Evolutionary conservation across 2,888 invertebrate genomes (phyloP), one percentile per base, ranked within the genome.

Genomic region (Hedychridium roseum): DNA sequence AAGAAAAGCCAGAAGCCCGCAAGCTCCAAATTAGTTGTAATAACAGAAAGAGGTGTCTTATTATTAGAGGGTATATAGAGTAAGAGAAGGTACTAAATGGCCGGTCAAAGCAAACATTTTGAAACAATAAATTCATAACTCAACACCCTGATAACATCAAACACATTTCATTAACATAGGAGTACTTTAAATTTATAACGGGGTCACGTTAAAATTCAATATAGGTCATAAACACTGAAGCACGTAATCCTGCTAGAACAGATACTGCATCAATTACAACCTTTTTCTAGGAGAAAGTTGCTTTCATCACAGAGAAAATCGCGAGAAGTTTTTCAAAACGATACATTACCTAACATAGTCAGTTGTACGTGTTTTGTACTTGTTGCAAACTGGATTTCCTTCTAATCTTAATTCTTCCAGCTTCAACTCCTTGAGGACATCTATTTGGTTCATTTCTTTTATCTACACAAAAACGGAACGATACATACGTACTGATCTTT

Each of bases 361-460:
- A 47, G 85, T 84, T 74, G 89, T 86, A 32, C 69, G 68, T 68
- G 90, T 88, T 76, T 85, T 86, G 81, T 87, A 92, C 80, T 87
- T 89, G 73, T 87, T 86, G 80, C 90, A 88, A 43, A 94, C 73
- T 0, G 91, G 91, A 80, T 94, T 94, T 63, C 90, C 91, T 75
- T 88, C 86, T 59, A 96, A 80, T 41, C 86, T 85, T 42, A 96
- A 77, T 74, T 94, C 93, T 9, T 88, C 82, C 27, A 96, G 80
- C 1, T 86, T 86, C 41, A 93, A 80, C 6, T 86, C 85, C 68
- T 87, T 88, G 42, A 96, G 73, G 16, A 82, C 78, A 57, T 90
- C 88, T 71, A 94, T 70, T 26, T 85, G 82, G 15, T 80, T 75
- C 2, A 90, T 76, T 53, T 87, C 86, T 39, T 84, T 83, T 66